Evolutionary conservation across 2,888 invertebrate species (phyloP).

Genomic region (Hirtodrosophila duncani): DNA sequence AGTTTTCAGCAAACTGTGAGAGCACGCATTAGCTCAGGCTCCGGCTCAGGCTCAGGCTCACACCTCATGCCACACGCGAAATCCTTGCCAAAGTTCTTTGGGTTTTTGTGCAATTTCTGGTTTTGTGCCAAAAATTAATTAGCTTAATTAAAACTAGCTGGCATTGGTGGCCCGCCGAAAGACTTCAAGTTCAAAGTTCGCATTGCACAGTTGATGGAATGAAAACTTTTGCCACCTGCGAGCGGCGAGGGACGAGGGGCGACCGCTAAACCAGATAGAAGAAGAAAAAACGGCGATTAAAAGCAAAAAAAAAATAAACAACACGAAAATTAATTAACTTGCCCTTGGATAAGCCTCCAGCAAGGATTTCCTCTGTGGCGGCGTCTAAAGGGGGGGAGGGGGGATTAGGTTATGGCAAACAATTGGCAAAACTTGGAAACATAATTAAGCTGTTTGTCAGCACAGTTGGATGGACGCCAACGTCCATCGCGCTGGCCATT

Average conservation of each 20-base stretch:
- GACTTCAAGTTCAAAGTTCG: constrained; percentile 65
- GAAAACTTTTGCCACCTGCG: constrained; percentile 60
- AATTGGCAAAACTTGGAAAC: constrained; percentile 58
- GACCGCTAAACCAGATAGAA: too few relatives aligned
- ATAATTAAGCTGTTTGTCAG: constrained; percentile 57
- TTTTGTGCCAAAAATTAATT: constrained; percentile 62
- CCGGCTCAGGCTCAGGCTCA: too few relatives aligned
- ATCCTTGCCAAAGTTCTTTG: constrained; percentile 10
- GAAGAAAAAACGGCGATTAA: neutral
- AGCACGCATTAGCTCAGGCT: too few relatives aligned
- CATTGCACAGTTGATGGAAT: constrained; percentile 54
- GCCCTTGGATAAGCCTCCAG: constrained; percentile 28
- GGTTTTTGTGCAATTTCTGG: constrained; percentile 6
- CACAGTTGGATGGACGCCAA: neutral
- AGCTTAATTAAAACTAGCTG: constrained; percentile 64
- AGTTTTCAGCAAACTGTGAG: too few relatives aligned
- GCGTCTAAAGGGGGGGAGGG: too few relatives aligned
- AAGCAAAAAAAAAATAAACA: neutral
- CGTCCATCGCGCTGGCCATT: neutral
- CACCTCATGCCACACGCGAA: too few relatives aligned
- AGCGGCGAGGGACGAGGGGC: neutral
- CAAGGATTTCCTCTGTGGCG: too few relatives aligned
- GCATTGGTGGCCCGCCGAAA: constrained; percentile 17
- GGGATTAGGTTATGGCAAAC: too few relatives aligned
- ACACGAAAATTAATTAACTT: constrained; percentile 58